Conservation (phyloP, 2,113 vertebrate genomes). For the Donacobius atricapilla region DNA sequence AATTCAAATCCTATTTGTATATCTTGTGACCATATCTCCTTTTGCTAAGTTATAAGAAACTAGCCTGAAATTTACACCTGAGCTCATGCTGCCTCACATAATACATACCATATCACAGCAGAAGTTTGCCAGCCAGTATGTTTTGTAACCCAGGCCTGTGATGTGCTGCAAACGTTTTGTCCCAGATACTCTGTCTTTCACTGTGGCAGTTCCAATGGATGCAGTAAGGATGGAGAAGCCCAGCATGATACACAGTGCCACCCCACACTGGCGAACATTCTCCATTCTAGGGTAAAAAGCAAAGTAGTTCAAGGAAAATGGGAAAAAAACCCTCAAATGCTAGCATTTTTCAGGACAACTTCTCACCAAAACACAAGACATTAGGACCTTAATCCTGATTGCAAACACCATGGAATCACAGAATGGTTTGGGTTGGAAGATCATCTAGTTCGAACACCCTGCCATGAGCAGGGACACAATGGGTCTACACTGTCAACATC, state of each 20-base stretch:
- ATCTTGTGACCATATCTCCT: not conserved
- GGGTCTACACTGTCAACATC: not conserved
- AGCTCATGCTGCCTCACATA: not conserved
- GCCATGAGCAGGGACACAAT: not conserved
- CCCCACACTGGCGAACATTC: slow-evolving; percentile 74
- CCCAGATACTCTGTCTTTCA: slow-evolving; percentile 67
- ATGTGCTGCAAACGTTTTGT: slow-evolving; percentile 72
- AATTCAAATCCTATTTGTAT: not conserved
- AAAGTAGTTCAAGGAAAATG: not conserved
- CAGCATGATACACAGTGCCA: slow-evolving; percentile 73
- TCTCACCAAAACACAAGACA: not conserved
- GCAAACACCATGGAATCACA: not conserved
- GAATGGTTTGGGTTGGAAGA: not conserved
- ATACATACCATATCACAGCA: slow-evolving; percentile 73
- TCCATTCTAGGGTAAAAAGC: slow-evolving; percentile 66
- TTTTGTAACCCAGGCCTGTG: slow-evolving; percentile 67
- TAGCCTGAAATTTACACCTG: not conserved
- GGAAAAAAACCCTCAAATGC: accelerated
- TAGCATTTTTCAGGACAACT: not conserved
- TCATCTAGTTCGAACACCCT: accelerated
- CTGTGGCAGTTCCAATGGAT: slow-evolving; percentile 53
- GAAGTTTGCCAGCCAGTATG: slow-evolving; percentile 75
- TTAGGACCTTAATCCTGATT: not conserved
- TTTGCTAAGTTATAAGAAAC: not conserved
- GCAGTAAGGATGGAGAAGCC: slow-evolving; percentile 72